Evolutionary conservation across 2,113 vertebrate genomes (phyloP).

Genomic region (Morone chrysops): DNA sequence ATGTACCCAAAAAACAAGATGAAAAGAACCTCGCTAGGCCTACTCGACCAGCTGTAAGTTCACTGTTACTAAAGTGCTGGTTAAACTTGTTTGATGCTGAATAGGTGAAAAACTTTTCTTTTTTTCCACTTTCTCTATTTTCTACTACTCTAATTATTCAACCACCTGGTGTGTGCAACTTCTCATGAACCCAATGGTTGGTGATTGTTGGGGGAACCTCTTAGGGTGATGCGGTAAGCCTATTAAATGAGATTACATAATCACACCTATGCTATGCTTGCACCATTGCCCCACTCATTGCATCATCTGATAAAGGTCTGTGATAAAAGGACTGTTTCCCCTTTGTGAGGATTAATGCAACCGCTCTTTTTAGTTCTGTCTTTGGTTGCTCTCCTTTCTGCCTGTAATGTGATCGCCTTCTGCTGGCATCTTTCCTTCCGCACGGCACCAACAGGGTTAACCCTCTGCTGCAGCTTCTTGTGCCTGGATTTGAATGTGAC

Average conservation of each 20-base stretch:
- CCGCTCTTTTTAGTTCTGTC: not conserved
- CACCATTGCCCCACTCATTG: constrained; percentile 30
- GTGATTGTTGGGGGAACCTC: constrained; percentile 66
- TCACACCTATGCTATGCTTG: constrained; percentile 49
- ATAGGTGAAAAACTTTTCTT: constrained; percentile 35
- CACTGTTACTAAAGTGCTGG: constrained; percentile 1
- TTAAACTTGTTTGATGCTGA: constrained; percentile 15
- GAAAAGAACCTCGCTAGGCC: constrained; percentile 93
- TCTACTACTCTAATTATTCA: constrained; percentile 36
- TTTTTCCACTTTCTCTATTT: constrained; percentile 18
- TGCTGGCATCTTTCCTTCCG: not conserved
- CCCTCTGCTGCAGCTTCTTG: constrained; percentile 6
- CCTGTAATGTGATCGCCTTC: constrained; percentile 16
- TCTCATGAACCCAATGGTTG: constrained; percentile 48
- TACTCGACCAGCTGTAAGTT: constrained; percentile 91
- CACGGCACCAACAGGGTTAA: constrained; percentile 14
- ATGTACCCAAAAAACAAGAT: constrained; percentile 90
- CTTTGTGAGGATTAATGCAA: constrained; percentile 8
- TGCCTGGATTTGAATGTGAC: constrained; percentile 48
- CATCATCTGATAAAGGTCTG: constrained; percentile 5
- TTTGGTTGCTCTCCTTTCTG: not conserved
- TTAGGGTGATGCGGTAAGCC: constrained; percentile 83
- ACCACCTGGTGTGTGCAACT: constrained; percentile 52
- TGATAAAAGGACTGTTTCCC: constrained; percentile 3
- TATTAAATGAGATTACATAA: constrained; percentile 38